Base-by-base conservation (phyloP, 2,888 invertebrate species). In the Seira musarum region DNA sequence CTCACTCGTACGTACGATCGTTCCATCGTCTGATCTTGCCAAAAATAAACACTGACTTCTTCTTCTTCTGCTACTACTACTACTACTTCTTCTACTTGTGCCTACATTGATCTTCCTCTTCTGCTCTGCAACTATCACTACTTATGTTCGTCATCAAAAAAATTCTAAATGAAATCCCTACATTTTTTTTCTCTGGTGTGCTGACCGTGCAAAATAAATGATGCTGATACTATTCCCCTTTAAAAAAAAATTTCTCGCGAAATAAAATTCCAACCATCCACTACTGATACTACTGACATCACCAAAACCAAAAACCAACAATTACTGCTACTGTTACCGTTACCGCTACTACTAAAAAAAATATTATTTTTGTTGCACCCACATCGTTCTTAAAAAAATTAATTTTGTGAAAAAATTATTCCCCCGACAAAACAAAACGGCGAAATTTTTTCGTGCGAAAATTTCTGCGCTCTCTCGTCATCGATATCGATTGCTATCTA, bases 171-270 rank as follows among this genome's bases (percentile, higher is more conserved):
- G 5, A 57, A n/a, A n/a, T n/a, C n/a, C n/a, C n/a, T n/a, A n/a
- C n/a, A n/a, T n/a, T n/a, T n/a, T 67, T 17, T 61, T 61, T 66
- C 13, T 30, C 24, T n/a, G 2, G 49, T 71, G 67, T 80, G 80
- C 80, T 80, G 80, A 80, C 80, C 80, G 73, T 80, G 80, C 80
- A 80, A 80, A 68, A 68, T 66, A 53, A 57, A 61, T 40, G 64
- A 72, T 78, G 66, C 25, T 66, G 78, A 78, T 71, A 66, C 49
- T 40, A 8, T 57, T 17, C 57, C 17, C 40, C 6, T 8, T 8
- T 40, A 13, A 40, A 40, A 8, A 40, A 40, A 40, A n/a, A n/a
- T n/a, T 40, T 13, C 13, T 40, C 40, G n/a, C 13, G 17, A 57
- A 57, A 57, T 57, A 57, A 57, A 57, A n/a, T 40, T n/a, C 15